These are phyloP conservation scores for Acanthurus leucopareius DNA, from an alignment of 2,797 vertebrate species.

Conservation along the genomic window DNA sequence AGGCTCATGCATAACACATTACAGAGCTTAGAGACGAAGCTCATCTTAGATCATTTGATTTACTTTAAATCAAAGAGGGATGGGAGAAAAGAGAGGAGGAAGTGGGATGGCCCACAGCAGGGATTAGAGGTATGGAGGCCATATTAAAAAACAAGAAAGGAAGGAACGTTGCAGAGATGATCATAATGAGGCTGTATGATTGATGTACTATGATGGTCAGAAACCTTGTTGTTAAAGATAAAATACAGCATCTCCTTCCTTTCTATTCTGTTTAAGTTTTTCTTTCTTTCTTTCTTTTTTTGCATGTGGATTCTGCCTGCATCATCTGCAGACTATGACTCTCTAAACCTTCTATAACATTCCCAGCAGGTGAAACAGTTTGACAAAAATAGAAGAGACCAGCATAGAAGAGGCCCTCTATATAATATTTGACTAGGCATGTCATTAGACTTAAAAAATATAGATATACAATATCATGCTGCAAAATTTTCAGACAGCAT, in stretches of 20 bases:
- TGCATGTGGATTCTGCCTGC: slow-evolving; percentile 22
- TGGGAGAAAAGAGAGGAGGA: background rate
- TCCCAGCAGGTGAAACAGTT: slow-evolving; percentile 36
- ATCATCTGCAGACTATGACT: slow-evolving; percentile 10
- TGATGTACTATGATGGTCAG: background rate
- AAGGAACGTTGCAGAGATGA: slow-evolving; percentile 20
- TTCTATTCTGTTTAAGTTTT: background rate
- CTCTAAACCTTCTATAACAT: slow-evolving; percentile 37
- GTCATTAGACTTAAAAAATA: slow-evolving; percentile 81
- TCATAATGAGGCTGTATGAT: background rate
- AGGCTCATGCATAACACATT: background rate
- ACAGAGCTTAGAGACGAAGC: slow-evolving; percentile 13
- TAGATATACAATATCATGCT: slow-evolving; percentile 78
- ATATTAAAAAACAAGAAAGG: background rate
- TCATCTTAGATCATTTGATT: background rate
- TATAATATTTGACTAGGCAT: slow-evolving; percentile 61
- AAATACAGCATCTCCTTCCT: background rate
- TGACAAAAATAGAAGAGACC: slow-evolving; percentile 70
- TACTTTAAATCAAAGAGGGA: slow-evolving; percentile 12
- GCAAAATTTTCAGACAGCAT: slow-evolving; percentile 76
- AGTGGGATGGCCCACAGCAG: background rate
- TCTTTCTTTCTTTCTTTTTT: background rate
- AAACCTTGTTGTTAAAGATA: background rate
- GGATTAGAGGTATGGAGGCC: slow-evolving; percentile 3
- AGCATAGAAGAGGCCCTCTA: slow-evolving; percentile 56